Evolutionary conservation across 2,113 vertebrate species (phyloP).

Genomic region (Ammodytes marinus): DNA sequence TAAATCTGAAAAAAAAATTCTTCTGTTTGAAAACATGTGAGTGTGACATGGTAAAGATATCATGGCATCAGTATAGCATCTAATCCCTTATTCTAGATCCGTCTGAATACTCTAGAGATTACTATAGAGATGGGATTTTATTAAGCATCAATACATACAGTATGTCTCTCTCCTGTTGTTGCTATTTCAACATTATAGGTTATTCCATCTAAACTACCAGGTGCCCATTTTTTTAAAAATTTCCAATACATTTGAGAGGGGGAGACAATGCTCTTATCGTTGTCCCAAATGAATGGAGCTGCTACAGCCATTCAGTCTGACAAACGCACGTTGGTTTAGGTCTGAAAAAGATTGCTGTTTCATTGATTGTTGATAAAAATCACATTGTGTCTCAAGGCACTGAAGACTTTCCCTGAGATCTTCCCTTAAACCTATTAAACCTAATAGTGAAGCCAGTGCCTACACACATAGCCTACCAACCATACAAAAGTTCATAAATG

Average conservation of each 20-base stretch:
- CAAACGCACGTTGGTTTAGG: neutral
- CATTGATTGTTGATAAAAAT: neutral
- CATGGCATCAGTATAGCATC: neutral
- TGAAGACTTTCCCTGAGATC: neutral
- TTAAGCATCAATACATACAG: neutral
- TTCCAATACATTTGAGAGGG: neutral
- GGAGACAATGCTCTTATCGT: neutral
- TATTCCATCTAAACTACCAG: neutral
- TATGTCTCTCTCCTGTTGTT: neutral
- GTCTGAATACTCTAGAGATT: neutral
- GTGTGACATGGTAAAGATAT: slow-evolving; percentile 23
- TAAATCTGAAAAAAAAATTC: neutral
- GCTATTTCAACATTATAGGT: neutral
- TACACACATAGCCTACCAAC: neutral
- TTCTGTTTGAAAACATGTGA: neutral
- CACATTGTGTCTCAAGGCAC: neutral
- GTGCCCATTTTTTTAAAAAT: neutral
- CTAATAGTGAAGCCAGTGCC: neutral
- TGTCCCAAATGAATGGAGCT: neutral
- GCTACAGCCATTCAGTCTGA: neutral
- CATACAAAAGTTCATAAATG: neutral
- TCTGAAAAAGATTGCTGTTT: neutral
- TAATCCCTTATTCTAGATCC: neutral
- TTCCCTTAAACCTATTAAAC: neutral
- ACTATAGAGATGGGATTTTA: neutral